phyloP scores from a whole-genome alignment of 1,140 invertebrate genomes.

The Drosophila persimilis region DNA sequence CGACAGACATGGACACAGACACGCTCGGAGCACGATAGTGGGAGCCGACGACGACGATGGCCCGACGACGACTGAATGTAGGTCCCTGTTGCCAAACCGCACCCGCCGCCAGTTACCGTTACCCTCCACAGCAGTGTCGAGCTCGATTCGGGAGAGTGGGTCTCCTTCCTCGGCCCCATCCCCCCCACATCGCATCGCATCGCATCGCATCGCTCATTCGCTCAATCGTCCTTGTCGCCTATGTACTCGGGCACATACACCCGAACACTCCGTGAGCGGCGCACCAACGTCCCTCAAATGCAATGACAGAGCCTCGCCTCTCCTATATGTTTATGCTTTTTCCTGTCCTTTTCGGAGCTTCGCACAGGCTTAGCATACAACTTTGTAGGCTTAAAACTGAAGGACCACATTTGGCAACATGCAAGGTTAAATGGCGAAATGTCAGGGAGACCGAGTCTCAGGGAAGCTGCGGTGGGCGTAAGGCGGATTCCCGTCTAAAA shows the following conservation, averaged over 20 bases:
- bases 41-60: constrained; percentile 35
- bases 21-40: constrained; percentile 32
- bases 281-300: constrained; percentile 72
- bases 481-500: constrained; percentile 10
- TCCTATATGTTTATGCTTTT: constrained; percentile 55
- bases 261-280: constrained; percentile 37
- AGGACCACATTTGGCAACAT: constrained; percentile 77
- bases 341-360: constrained; percentile 18
- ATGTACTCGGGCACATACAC: constrained; percentile 17
- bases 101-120: constrained; percentile 49
- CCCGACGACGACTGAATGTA: constrained; percentile 63
- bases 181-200: no score
- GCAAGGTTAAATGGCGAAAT: constrained; percentile 71
- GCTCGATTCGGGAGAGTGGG: constrained; percentile 35
- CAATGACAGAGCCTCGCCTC: constrained; percentile 64
- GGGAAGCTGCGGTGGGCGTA: constrained; percentile 41
- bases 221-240: constrained; percentile 66
- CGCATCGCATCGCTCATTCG: constrained; percentile 24
- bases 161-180: background rate
- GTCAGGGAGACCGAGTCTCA: constrained; percentile 58
- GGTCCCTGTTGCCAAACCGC: constrained; percentile 76
- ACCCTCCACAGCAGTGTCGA: constrained; percentile 11
- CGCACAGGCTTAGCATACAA: constrained; percentile 64
- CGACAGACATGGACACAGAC: constrained; percentile 24
- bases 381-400: constrained; percentile 78